Evolutionary conservation across 2,113 vertebrate species (phyloP), one percentile per base, ranked within the genome.

Genomic region (Cromileptes altivelis): DNA sequence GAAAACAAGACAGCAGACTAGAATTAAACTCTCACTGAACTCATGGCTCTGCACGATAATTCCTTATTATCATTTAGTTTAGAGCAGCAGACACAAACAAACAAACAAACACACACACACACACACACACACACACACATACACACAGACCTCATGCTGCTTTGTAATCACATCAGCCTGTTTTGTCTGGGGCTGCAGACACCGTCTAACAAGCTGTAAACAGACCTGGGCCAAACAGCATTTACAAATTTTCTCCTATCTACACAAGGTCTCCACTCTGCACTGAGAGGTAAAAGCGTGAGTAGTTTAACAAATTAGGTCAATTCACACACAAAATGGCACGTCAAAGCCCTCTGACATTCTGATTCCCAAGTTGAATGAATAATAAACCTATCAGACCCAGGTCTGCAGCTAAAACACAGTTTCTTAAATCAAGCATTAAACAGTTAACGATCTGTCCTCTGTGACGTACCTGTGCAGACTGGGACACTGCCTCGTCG

Each of bases 401-500:
- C 23, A 60, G 55, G 79, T 82, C 74, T 84, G 78, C 14, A 69
- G 56, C 18, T 72, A 14, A 42, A 0, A 49, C 18, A 45, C 8
- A 12, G 19, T 33, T 2, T 65, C 9, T 21, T 12, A 63, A 49
- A 23, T 27, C 1, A 0, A 57, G 37, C 40, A 40, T 25, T 42
- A 53, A 63, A 61, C 27, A 10, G 21, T 21, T n/a, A 3, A 33
- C 25, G 11, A 14, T 25, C 25, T 12, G 9, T 55, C 33, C 42
- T 79, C 53, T n/a, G 21, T 23, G 52, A 11, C 49, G 14, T 95
- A 99, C 98, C 98, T 99, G 98, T 45, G 96, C 92, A 0, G 98
- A 99, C 88, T 99, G 98, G 0, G 98, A 98, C 73, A 98, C 94
- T 0, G 98, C 98, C 85, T 99, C 98, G 0, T 99, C 98, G 0